Conservation (phyloP, 2,113 vertebrate genomes). For the Tetrax tetrax region DNA sequence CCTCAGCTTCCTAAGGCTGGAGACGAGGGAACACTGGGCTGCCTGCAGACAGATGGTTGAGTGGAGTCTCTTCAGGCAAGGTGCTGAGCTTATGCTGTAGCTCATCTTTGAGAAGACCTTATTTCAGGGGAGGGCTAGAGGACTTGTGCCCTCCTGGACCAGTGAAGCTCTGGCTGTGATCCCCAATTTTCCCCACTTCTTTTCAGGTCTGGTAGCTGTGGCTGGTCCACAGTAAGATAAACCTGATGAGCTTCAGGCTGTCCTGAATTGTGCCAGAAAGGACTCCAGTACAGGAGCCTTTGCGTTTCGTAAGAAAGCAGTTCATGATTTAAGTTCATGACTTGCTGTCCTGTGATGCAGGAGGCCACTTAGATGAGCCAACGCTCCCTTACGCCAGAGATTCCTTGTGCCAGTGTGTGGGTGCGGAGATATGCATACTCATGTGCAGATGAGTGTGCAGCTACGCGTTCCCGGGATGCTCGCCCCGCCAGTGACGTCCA, state of each 20-base stretch:
- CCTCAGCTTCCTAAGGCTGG: neutral
- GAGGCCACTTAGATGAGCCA: neutral
- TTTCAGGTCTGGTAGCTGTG: neutral
- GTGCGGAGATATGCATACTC: neutral
- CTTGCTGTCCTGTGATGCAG: neutral
- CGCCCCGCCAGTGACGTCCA: rapidly evolving
- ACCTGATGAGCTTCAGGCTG: neutral
- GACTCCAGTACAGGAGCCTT: neutral
- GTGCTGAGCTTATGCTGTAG: neutral
- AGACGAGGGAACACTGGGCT: neutral
- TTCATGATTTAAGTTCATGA: neutral
- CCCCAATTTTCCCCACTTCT: neutral
- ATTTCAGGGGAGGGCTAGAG: neutral
- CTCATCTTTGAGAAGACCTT: neutral
- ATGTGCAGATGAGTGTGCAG: neutral
- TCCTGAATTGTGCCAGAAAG: neutral
- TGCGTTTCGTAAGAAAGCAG: neutral
- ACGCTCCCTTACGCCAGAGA: rapidly evolving
- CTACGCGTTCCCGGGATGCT: rapidly evolving
- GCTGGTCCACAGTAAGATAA: neutral
- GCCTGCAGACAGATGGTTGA: neutral
- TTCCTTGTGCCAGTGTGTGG: neutral
- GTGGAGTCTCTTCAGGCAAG: neutral
- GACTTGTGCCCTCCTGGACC: neutral
- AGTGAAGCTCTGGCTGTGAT: neutral